phyloP scores from a whole-genome alignment of 2,797 vertebrate species.

The Diglossa cyanea region DNA sequence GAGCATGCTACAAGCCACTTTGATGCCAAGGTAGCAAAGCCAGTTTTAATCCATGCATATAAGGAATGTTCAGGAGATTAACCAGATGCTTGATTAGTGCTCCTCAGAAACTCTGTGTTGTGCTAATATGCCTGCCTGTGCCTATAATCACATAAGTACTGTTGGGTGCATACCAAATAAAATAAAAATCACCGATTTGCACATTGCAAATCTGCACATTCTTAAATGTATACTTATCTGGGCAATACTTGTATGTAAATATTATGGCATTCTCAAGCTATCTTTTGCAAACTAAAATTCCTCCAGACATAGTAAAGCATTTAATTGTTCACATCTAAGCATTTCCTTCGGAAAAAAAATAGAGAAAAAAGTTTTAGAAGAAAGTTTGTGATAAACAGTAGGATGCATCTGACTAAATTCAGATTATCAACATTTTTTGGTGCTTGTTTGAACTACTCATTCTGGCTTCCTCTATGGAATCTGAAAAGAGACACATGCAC shows the following conservation, averaged over 20 bases:
- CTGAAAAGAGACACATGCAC: background rate
- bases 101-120: background rate
- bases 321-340: background rate
- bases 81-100: slow-evolving; percentile 9
- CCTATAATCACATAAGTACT: background rate
- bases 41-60: background rate
- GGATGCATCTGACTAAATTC: background rate
- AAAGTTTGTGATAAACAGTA: background rate
- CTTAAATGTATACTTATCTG: background rate
- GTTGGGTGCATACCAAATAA: background rate
- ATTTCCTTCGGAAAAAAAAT: background rate
- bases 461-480: background rate
- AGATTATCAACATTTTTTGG: background rate
- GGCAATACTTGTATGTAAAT: background rate
- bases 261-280: background rate
- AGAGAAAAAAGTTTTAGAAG: background rate
- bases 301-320: background rate
- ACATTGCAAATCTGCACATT: background rate
- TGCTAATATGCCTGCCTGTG: background rate
- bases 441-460: background rate
- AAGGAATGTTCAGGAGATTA: slow-evolving; percentile 2
- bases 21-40: slow-evolving; percentile 16
- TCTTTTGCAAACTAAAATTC: background rate
- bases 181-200: background rate
- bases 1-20: slow-evolving; percentile 5